Conservation (phyloP, 2,113 vertebrate genomes). For the Sceloporus tristichus region DNA sequence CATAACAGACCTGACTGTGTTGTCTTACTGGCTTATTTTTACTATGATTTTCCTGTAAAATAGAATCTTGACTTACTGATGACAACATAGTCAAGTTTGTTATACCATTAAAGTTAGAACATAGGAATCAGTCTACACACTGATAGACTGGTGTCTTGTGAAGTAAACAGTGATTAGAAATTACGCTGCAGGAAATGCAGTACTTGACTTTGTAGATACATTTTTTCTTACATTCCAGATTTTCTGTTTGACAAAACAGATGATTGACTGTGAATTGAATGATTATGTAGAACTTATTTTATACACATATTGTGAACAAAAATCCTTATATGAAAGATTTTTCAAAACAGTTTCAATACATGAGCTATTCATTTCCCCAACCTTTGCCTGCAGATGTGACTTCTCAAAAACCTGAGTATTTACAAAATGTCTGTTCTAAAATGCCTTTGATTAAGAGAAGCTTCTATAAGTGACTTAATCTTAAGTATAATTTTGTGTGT, state of each 20-base stretch:
- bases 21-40: too few relatives aligned
- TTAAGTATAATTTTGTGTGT: constrained; percentile 28
- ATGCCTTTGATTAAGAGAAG: constrained; percentile 38
- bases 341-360: constrained; percentile 36
- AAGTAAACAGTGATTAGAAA: constrained; percentile 54
- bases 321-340: constrained; percentile 49
- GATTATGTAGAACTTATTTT: constrained; percentile 50
- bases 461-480: constrained; percentile 13
- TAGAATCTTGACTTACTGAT: neutral
- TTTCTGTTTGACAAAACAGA: constrained; percentile 54
- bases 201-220: constrained; percentile 24
- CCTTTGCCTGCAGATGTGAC: constrained; percentile 45
- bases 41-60: too few relatives aligned
- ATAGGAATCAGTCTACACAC: constrained; percentile 20
- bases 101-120: constrained; percentile 34
- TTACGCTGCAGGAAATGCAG: constrained; percentile 60
- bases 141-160: constrained; percentile 54
- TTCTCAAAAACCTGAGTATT: constrained; percentile 46
- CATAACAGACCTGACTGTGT: too few relatives aligned
- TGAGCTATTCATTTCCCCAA: neutral
- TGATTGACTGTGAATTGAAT: constrained; percentile 39
- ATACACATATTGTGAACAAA: constrained; percentile 54
- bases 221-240: constrained; percentile 40
- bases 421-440: constrained; percentile 40
- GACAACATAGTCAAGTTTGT: constrained; percentile 40